Evolutionary conservation across 2,797 vertebrate genomes (phyloP).

Genomic region (Ispidina lecontei): DNA sequence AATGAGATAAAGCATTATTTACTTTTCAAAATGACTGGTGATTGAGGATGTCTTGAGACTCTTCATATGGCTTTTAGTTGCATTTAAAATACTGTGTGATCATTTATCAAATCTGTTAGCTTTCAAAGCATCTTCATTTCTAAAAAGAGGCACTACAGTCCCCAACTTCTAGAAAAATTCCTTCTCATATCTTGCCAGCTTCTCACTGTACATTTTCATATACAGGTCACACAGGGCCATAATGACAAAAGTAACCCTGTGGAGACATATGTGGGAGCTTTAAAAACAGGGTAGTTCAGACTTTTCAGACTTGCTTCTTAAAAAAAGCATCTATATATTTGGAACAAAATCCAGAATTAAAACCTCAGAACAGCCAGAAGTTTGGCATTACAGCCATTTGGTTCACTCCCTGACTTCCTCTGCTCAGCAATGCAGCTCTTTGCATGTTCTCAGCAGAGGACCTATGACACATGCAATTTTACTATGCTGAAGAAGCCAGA

Average conservation of each 20-base stretch:
- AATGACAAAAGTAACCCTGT: background rate
- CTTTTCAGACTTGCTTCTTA: background rate
- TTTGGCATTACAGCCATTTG: background rate
- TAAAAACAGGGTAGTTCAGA: background rate
- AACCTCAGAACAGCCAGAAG: background rate
- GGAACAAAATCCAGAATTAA: background rate
- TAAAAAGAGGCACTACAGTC: background rate
- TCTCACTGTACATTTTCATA: background rate
- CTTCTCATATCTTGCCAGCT: background rate
- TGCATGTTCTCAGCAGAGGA: background rate
- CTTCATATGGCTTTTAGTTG: background rate
- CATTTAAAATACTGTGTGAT: background rate
- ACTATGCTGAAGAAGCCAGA: background rate
- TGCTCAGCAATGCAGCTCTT: background rate
- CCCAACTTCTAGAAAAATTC: background rate
- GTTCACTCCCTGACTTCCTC: background rate
- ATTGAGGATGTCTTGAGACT: background rate
- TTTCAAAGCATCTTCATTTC: background rate
- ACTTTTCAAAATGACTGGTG: slow-evolving; percentile 1
- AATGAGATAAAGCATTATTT: slow-evolving; percentile 10
- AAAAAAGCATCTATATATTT: background rate
- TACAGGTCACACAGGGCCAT: background rate
- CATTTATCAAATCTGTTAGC: background rate
- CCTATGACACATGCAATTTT: background rate
- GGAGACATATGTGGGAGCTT: background rate